These are phyloP conservation scores for Suillia variegata DNA, from an alignment of 2,888 invertebrate species.

Conservation along the genomic window DNA sequence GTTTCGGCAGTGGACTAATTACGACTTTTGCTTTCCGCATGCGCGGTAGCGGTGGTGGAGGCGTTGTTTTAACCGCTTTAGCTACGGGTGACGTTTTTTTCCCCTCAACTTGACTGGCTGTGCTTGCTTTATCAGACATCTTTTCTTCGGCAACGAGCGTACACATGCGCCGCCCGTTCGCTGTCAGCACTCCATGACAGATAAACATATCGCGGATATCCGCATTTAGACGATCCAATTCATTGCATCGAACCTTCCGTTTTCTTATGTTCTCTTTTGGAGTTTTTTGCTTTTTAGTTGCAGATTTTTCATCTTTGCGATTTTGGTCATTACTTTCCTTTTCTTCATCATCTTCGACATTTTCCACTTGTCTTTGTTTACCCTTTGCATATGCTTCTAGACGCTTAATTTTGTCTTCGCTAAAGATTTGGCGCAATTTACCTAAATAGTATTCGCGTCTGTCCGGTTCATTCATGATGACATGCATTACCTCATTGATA, in stretches of 20 bases:
- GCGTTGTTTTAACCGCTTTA: neutral
- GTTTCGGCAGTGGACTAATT: slow-evolving; percentile 28
- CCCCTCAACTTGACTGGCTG: slow-evolving; percentile 6
- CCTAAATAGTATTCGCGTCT: too few relatives aligned
- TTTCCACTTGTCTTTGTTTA: slow-evolving; percentile 16
- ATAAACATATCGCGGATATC: slow-evolving; percentile 72
- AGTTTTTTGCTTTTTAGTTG: slow-evolving; percentile 6
- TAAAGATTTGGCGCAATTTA: slow-evolving; percentile 43
- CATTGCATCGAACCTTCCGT: slow-evolving; percentile 38
- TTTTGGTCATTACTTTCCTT: neutral
- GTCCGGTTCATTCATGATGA: too few relatives aligned
- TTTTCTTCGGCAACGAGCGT: slow-evolving; percentile 61
- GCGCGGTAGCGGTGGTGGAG: neutral
- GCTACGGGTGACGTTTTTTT: neutral
- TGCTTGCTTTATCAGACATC: slow-evolving; percentile 35
- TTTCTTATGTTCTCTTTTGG: neutral
- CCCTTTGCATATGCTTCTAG: slow-evolving; percentile 38
- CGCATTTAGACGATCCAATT: slow-evolving; percentile 68
- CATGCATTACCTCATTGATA: slow-evolving; percentile 37
- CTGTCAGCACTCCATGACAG: slow-evolving; percentile 66
- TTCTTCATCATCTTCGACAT: neutral
- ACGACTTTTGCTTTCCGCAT: slow-evolving; percentile 31
- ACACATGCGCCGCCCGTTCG: slow-evolving; percentile 67
- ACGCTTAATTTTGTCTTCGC: slow-evolving; percentile 40
- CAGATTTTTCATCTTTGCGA: neutral